Base-by-base conservation (phyloP, 2,797 vertebrate species). In the Cetoscarus ocellatus region DNA sequence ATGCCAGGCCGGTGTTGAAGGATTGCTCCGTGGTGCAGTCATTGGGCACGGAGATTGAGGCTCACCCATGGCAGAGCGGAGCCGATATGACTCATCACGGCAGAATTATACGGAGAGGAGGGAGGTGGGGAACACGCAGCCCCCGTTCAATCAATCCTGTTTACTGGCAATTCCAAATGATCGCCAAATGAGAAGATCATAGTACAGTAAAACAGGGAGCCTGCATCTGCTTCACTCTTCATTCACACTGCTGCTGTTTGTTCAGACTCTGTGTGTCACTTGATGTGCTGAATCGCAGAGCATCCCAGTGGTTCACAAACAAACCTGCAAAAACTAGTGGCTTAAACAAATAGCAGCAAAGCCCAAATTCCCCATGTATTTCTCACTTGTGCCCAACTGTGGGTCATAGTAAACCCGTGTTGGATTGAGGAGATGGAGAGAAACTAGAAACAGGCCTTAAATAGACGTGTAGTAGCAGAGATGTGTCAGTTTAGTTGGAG, bases 11-110 rank as follows among this genome's bases (percentile, higher is more conserved):
- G 50, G 60, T 40, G 34, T 70, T 92, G 92, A 92, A 76, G 83
- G 88, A 91, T 91, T 69, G 84, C 81, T 86, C 73, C 75, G 62
- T 76, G 86, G 84, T 80, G 86, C 80, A 87, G 88, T 90, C 85
- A 83, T 81, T 87, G 88, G 83, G 71, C 84, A 84, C 70, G 3
- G 82, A 89, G 86, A 90, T 83, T 81, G 88, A 89, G 77, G 81
- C 82, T 86, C 83, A 87, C 56, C 90, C 82, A 84, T 75, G 80
- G 86, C 75, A 79, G 83, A 73, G 83, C 84, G 74, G 79, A 63
- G 81, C 80, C 87, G 88, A 89, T 80, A 80, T 81, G 83, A 89
- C 75, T 88, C 89, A 89, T 88, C 79, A 77, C 66, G 39, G 52
- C 53, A 70, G 77, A 86, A 90, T 88, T 80, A 82, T 86, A 82